Percentiles rank a stretch among this genome's conserved stretches.
These are phyloP conservation scores for Damaliscus lunatus DNA, from an alignment of 2,113 vertebrate species.

Conservation along the genomic window DNA sequence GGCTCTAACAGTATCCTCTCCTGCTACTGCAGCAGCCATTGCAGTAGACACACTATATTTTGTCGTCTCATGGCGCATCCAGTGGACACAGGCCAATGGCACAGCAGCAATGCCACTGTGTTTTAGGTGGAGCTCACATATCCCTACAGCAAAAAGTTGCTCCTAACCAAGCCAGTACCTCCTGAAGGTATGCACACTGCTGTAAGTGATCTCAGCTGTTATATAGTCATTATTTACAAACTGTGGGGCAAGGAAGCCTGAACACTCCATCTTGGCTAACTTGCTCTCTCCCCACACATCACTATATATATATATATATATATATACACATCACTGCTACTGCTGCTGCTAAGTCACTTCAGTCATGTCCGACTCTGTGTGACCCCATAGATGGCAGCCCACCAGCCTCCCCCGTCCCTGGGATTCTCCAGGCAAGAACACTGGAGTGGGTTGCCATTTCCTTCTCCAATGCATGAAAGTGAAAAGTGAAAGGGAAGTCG, in stretches of 20 bases:
- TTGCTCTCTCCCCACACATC: background rate
- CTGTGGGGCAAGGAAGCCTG: background rate
- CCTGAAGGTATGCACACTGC: background rate
- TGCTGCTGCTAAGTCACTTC: too few species aligned
- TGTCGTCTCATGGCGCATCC: background rate
- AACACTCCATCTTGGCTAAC: background rate
- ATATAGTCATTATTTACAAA: background rate
- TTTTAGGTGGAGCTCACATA: background rate
- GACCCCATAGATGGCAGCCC: too few species aligned
- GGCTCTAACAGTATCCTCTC: background rate
- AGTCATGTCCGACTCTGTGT: too few species aligned
- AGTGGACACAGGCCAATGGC: background rate
- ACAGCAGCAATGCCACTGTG: rapidly evolving
- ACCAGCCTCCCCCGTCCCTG: too few species aligned
- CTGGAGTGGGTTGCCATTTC: too few species aligned
- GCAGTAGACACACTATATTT: background rate
- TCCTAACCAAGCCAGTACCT: background rate
- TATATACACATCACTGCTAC: background rate
- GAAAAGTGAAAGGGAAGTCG: too few species aligned
- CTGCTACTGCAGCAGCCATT: background rate
- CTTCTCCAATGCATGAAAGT: too few species aligned
- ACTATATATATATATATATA: background rate
- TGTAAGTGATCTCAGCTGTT: background rate
- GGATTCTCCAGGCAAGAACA: too few species aligned
- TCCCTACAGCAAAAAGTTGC: background rate